Percentiles rank a stretch among this genome's conserved stretches.
Conservation (phyloP, 2,113 vertebrate genomes). For the Etia nguti region DNA sequence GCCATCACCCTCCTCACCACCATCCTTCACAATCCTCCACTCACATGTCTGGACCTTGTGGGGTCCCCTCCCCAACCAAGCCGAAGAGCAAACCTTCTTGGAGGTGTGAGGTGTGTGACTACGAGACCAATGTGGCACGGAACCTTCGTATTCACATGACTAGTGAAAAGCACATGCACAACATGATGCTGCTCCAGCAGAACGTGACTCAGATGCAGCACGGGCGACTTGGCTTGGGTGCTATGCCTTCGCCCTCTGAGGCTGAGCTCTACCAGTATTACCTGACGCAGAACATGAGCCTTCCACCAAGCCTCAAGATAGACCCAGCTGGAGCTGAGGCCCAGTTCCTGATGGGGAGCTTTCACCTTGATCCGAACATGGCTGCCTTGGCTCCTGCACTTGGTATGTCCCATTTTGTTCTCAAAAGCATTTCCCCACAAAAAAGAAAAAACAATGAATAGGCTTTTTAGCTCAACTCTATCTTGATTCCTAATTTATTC, state of each 20-base stretch:
- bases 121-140: slow-evolving; percentile 96
- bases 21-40: slow-evolving; percentile 77
- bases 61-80: slow-evolving; percentile 94
- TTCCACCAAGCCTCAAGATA: slow-evolving; percentile 87
- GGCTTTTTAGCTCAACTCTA: background rate
- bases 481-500: background rate
- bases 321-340: slow-evolving; percentile 84
- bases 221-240: slow-evolving; percentile 84
- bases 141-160: slow-evolving; percentile 99
- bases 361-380: slow-evolving; percentile 90
- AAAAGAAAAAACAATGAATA: background rate
- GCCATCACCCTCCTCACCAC: slow-evolving; percentile 75
- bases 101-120: slow-evolving; percentile 98
- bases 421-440: background rate
- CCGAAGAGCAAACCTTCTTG: slow-evolving; percentile 98
- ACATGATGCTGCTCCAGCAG: slow-evolving; percentile 98
- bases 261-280: slow-evolving; percentile 99
- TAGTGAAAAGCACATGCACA: slow-evolving; percentile 99
- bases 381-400: slow-evolving; percentile 85
- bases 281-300: slow-evolving; percentile 94
- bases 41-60: slow-evolving; percentile 84
- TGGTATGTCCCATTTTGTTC: slow-evolving; percentile 76
- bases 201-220: slow-evolving; percentile 96
- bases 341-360: slow-evolving; percentile 91
- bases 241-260: slow-evolving; percentile 90